A percentile compares a stretch with the other conserved stretches of the same genome.
phyloP scores from a whole-genome alignment of 2,113 vertebrate genomes.

The Sceloporus tristichus region DNA sequence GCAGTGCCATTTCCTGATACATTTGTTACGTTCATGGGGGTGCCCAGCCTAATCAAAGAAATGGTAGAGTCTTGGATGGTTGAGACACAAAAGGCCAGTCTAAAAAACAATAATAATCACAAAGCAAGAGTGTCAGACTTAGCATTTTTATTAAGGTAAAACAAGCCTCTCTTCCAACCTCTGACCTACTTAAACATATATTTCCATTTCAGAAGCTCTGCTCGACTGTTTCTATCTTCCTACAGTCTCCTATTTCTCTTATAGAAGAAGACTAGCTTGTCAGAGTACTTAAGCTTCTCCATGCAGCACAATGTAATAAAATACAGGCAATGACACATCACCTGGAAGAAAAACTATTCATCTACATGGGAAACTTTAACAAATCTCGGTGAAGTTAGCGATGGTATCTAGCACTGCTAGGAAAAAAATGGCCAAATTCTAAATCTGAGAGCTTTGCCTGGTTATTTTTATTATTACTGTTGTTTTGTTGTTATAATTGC shows the following conservation, averaged over 20 bases:
- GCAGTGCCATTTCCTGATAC: slow-evolving; percentile 88
- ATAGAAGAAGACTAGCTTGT: not conserved
- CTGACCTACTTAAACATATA: not conserved
- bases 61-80: slow-evolving; percentile 3
- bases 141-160: not conserved
- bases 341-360: not conserved
- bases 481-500: too few species aligned
- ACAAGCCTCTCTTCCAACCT: not conserved
- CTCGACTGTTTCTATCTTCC: not conserved
- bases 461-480: too few species aligned
- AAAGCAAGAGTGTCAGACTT: slow-evolving; percentile 21
- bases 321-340: not conserved
- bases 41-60: slow-evolving; percentile 4
- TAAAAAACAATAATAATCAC: slow-evolving; percentile 37
- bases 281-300: not conserved
- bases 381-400: not conserved
- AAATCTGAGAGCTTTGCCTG: not conserved
- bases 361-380: not conserved
- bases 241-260: not conserved
- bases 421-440: not conserved
- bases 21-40: slow-evolving; percentile 71
- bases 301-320: not conserved
- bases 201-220: not conserved
- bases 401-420: not conserved
- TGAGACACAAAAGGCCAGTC: slow-evolving; percentile 16